Evolutionary conservation across 1,140 invertebrate species (phyloP).

Genomic region (Temnothorax longispinosus): DNA sequence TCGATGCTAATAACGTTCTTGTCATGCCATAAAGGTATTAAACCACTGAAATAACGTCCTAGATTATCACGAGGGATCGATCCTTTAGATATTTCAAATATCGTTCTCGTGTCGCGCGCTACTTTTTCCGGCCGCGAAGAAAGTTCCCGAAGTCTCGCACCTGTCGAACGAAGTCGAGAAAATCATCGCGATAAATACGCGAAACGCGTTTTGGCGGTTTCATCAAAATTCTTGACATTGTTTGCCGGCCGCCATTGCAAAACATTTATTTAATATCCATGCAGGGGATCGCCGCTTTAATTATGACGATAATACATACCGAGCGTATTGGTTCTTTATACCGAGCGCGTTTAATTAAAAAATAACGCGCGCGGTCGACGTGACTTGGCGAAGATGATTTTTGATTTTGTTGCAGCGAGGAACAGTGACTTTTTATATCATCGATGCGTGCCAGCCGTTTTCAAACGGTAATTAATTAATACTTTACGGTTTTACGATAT

Average conservation of each 20-base stretch:
- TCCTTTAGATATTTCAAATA: conserved; percentile 66
- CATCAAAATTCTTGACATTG: conserved; percentile 50
- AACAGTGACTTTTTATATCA: conserved; percentile 35
- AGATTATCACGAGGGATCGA: conserved; percentile 74
- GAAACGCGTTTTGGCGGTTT: conserved; percentile 40
- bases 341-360: conserved; percentile 55
- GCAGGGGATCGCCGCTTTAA: conserved; percentile 41
- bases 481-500: not conserved
- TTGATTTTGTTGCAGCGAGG: conserved; percentile 38
- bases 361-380: conserved; percentile 46
- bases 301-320: conserved; percentile 60
- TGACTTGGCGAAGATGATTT: conserved; percentile 47
- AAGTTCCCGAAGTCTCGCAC: conserved; percentile 35
- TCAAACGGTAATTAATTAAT: conserved; percentile 36
- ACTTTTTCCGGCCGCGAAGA: conserved; percentile 41
- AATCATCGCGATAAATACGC: conserved; percentile 57
- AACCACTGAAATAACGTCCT: conserved; percentile 82
- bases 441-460: conserved; percentile 18
- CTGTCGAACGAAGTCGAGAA: conserved; percentile 23
- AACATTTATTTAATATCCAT: conserved; percentile 56
- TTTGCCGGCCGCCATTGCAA: conserved; percentile 41
- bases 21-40: conserved; percentile 81
- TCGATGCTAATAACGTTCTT: conserved; percentile 83
- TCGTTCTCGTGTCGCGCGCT: conserved; percentile 63
- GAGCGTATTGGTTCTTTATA: conserved; percentile 51